Conservation (phyloP, 2,797 vertebrate genomes). For the Trematomus bernacchii region DNA sequence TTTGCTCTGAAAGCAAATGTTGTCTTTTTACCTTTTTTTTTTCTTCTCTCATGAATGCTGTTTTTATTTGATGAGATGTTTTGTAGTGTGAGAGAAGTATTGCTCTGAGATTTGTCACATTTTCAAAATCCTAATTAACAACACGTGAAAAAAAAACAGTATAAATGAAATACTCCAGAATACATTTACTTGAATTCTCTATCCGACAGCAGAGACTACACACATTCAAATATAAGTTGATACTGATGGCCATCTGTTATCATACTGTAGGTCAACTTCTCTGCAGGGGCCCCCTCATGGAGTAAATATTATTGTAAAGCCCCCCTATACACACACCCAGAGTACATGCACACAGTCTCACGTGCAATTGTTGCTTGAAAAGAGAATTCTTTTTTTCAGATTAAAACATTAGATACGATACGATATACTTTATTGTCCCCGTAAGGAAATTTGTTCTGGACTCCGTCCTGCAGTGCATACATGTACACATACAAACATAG, state of each 20-base stretch:
- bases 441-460: no score
- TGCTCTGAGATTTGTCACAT: slow-evolving; percentile 48
- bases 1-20: slow-evolving; percentile 51
- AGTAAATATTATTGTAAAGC: no score
- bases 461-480: no score
- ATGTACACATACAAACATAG: no score
- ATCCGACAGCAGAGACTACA: background rate
- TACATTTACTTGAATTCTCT: slow-evolving; percentile 17
- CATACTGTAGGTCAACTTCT: no score
- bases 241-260: background rate
- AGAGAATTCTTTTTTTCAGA: no score
- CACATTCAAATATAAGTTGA: background rate
- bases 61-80: slow-evolving; percentile 35
- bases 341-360: no score
- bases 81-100: slow-evolving; percentile 9
- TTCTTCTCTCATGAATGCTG: background rate
- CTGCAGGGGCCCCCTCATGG: no score
- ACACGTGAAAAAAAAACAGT: slow-evolving; percentile 9
- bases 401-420: no score
- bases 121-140: slow-evolving; percentile 51
- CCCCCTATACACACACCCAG: no score
- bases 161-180: slow-evolving; percentile 11
- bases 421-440: no score
- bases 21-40: slow-evolving; percentile 34
- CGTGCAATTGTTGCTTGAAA: no score